These are phyloP conservation scores for Mystacornis crossleyi DNA, from an alignment of 2,113 vertebrate genomes.

Conservation along the genomic window DNA sequence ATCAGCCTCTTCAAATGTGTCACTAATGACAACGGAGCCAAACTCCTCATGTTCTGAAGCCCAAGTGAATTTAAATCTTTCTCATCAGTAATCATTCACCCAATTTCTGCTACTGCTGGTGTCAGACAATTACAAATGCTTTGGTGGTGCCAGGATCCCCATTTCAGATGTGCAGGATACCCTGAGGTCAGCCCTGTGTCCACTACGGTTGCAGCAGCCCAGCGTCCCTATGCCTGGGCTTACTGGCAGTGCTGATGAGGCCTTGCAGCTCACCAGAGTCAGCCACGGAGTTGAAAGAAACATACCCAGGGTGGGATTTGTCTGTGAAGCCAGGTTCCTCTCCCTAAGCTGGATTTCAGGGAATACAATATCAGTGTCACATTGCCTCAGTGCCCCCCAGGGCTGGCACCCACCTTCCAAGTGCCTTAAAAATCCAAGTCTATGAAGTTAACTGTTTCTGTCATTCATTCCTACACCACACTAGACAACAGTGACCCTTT, in stretches of 20 bases:
- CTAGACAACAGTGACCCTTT: neutral
- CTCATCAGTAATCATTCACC: conserved; percentile 7
- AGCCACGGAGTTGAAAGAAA: neutral
- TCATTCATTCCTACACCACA: neutral
- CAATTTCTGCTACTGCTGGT: neutral
- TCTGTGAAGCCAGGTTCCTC: neutral
- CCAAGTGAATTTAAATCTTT: neutral
- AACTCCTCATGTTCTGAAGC: neutral
- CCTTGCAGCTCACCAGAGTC: neutral
- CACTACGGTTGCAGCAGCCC: neutral
- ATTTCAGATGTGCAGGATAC: neutral
- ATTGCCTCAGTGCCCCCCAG: neutral
- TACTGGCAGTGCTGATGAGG: neutral
- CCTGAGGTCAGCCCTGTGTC: neutral
- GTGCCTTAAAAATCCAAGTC: neutral
- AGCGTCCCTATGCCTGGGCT: neutral
- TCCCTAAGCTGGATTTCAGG: neutral
- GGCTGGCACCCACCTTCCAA: neutral
- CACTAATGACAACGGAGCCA: rapidly evolving
- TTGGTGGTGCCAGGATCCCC: neutral
- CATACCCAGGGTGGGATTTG: neutral
- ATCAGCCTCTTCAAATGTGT: neutral
- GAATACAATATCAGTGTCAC: neutral
- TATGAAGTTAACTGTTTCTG: neutral
- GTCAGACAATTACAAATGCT: neutral